Conservation (phyloP, 37 sponge, comb jelly and placozoan genomes). For the Diacarnus erythraeanus region DNA sequence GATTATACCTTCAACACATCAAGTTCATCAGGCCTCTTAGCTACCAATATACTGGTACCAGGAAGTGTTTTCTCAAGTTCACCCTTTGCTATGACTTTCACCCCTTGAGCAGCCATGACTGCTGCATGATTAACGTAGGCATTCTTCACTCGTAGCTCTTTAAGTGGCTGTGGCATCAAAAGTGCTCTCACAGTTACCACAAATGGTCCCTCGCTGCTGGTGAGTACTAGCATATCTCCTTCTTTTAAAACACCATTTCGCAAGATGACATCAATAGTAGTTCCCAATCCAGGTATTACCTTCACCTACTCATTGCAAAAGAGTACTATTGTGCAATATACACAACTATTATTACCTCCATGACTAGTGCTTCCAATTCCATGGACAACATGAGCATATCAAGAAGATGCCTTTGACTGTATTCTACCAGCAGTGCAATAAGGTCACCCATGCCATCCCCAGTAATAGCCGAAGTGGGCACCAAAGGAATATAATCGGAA, state of each 20-base stretch:
- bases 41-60: conserved; percentile 89
- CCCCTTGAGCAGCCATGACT: conserved; percentile 81
- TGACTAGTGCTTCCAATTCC: conserved; percentile 87
- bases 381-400: conserved; percentile 72
- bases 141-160: conserved; percentile 94
- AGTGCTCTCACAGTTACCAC: conserved; percentile 82
- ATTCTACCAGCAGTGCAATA: conserved; percentile 76
- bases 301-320: conserved; percentile 72
- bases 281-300: conserved; percentile 93
- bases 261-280: conserved; percentile 94
- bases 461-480: conserved; percentile 94
- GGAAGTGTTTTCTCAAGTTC: conserved; percentile 92
- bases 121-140: conserved; percentile 83
- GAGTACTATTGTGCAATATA: neutral
- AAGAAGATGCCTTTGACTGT: conserved; percentile 64
- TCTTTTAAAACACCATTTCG: conserved; percentile 91
- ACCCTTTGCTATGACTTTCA: conserved; percentile 80
- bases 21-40: conserved; percentile 87
- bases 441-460: conserved; percentile 99
- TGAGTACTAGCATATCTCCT: conserved; percentile 92
- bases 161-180: conserved; percentile 96
- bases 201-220: conserved; percentile 90
- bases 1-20: conserved; percentile 75
- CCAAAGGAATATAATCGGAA: conserved; percentile 79
- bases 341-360: conserved; percentile 78